Evolutionary conservation across 2,797 vertebrate genomes (phyloP).

Genomic region (Xiphorhynchus erythropygius): DNA sequence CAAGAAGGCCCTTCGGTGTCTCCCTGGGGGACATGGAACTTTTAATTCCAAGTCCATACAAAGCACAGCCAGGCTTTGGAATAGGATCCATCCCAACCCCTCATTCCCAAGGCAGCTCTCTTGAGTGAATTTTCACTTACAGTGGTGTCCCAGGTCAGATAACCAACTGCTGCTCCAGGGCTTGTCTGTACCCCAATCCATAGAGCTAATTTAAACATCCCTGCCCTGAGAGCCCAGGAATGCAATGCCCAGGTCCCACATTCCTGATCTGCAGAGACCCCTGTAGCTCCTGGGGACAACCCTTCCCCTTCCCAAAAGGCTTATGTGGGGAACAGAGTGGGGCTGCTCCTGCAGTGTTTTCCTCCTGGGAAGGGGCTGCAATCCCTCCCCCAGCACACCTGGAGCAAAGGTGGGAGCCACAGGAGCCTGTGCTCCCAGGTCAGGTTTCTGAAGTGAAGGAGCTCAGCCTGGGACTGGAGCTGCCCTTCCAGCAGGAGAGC

Average conservation of each 20-base stretch:
- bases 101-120: neutral
- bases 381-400: rapidly evolving
- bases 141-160: neutral
- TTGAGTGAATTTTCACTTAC: neutral
- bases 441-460: neutral
- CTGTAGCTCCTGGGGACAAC: neutral
- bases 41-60: neutral
- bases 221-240: neutral
- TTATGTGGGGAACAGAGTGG: neutral
- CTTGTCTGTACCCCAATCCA: neutral
- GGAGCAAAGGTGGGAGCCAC: neutral
- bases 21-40: rapidly evolving
- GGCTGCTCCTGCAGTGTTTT: neutral
- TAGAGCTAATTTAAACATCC: neutral
- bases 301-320: neutral
- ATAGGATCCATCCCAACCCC: neutral
- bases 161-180: neutral
- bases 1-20: neutral
- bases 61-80: neutral
- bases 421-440: neutral
- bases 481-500: neutral
- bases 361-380: neutral
- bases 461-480: neutral
- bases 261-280: neutral
- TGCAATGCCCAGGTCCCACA: neutral